Base-by-base conservation (phyloP, 1,140 invertebrate species). In the Lerema accius region DNA sequence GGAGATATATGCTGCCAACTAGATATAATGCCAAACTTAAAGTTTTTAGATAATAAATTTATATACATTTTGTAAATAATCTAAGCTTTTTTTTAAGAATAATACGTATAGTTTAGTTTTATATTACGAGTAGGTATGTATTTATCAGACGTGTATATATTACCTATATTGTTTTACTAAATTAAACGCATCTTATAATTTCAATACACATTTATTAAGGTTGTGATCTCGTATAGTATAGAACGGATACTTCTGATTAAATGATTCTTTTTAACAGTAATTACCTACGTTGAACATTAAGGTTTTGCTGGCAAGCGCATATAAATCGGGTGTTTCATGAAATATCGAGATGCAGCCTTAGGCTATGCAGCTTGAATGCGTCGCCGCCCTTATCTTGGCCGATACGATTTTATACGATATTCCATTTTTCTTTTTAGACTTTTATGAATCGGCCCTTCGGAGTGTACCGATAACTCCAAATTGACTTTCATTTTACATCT, bases 251-350 rank as follows among this genome's bases (percentile, higher is more conserved):
- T 37, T 65, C 32, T 53, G 37, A 13, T 70, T 81, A 73, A n/a
- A n/a, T n/a, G n/a, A n/a, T 76, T 72, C 62, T 78, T 81, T 79
- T 80, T 72, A 78, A 65, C 71, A 81, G 79, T 86, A 85, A 86
- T 88, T 88, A 88, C 79, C 76, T 76, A 74, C 76, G 73, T 60
- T 76, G 78, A 76, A 82, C 78, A 86, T 89, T 80, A 85, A 87
- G 78, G 73, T 82, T 82, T 81, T 76, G 80, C 78, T 76, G 67
- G 77, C 71, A 71, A 71, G 73, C 71, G 85, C 81, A 90, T 87
- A 86, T 87, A 88, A 86, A 90, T 86, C 83, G 84, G 76, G 65
- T 78, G 76, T 86, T 87, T 86, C 84, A 82, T 87, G 82, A 88
- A 88, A 86, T 85, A 90, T 86, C 78, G 87, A 76, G 80, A 68